Percentiles rank a stretch among this genome's conserved stretches.
Evolutionary conservation across 2,888 invertebrate genomes (phyloP).

Genomic region (Brachyopa scutellaris): DNA sequence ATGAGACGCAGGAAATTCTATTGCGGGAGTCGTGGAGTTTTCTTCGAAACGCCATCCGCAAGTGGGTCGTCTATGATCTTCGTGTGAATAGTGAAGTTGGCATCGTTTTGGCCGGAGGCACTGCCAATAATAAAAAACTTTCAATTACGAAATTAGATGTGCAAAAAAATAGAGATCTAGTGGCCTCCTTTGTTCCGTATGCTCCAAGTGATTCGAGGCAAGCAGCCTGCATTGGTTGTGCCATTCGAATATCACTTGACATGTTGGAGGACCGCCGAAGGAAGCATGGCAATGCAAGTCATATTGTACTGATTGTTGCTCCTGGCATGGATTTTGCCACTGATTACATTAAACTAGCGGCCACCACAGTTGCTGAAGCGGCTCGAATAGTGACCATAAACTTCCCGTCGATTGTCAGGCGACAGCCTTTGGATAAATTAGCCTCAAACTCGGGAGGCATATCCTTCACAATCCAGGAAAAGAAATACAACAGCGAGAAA

Average conservation of each 20-base stretch:
- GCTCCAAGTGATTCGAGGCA: conserved; percentile 82
- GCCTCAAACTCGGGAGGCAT: conserved; percentile 81
- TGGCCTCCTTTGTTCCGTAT: conserved; percentile 83
- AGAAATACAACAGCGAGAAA: conserved; percentile 83
- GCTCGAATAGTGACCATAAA: conserved; percentile 83
- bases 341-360: conserved; percentile 80
- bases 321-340: conserved; percentile 82
- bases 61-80: conserved; percentile 84
- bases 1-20: conserved; percentile 84
- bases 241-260: conserved; percentile 74
- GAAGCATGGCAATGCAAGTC: conserved; percentile 82
- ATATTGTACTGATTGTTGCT: conserved; percentile 83
- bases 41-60: conserved; percentile 84
- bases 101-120: conserved; percentile 79
- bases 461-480: conserved; percentile 83
- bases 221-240: conserved; percentile 82
- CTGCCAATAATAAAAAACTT: conserved; percentile 76
- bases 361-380: conserved; percentile 78
- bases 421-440: conserved; percentile 82
- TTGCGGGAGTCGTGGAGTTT: conserved; percentile 85
- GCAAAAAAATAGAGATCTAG: conserved; percentile 79
- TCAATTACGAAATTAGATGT: conserved; percentile 80
- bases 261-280: conserved; percentile 82
- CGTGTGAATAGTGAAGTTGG: conserved; percentile 83
- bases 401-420: conserved; percentile 82